A percentile compares a stretch with the other conserved stretches of the same genome.
phyloP scores from a whole-genome alignment of 2,113 vertebrate species.

The Myotis davidii region DNA sequence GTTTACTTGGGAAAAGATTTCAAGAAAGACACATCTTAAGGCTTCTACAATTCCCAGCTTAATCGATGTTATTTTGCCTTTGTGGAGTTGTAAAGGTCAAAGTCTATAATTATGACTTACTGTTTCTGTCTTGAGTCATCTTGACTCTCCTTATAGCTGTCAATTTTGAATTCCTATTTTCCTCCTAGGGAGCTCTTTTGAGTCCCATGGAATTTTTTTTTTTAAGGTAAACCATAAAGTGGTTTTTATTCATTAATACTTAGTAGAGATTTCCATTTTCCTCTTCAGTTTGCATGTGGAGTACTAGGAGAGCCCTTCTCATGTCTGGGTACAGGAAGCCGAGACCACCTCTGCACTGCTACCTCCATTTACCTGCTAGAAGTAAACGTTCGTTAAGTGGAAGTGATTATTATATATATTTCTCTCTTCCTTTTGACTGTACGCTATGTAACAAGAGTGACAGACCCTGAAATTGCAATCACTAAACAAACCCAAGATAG shows the following conservation, averaged over 20 bases:
- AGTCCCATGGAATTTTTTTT: background rate
- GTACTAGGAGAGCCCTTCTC: conserved; percentile 95
- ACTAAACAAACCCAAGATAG: conserved; percentile 95
- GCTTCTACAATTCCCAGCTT: background rate
- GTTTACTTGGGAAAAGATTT: conserved; percentile 40
- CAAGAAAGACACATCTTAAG: background rate
- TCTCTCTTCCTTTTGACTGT: conserved; percentile 96
- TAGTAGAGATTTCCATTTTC: conserved; percentile 95
- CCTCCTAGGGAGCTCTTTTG: background rate
- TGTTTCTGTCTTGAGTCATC: conserved; percentile 14
- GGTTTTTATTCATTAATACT: conserved; percentile 99
- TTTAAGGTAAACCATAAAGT: conserved; percentile 99
- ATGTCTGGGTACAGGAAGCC: conserved; percentile 92
- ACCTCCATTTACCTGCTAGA: conserved; percentile 96
- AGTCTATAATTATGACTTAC: background rate
- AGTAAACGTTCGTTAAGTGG: conserved; percentile 94
- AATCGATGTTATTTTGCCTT: conserved; percentile 45
- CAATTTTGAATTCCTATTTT: conserved; percentile 45
- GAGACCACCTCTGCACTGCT: conserved; percentile 90
- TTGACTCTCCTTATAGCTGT: background rate
- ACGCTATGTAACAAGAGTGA: conserved; percentile 99
- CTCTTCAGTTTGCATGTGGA: conserved; percentile 97
- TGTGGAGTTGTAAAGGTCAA: background rate
- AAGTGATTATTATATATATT: conserved; percentile 98
- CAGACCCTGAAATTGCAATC: conserved; percentile 99